Evolutionary conservation across 2,888 invertebrate species (phyloP), one percentile per base, ranked within the genome.

Genomic region (Galerucella calmariensis): DNA sequence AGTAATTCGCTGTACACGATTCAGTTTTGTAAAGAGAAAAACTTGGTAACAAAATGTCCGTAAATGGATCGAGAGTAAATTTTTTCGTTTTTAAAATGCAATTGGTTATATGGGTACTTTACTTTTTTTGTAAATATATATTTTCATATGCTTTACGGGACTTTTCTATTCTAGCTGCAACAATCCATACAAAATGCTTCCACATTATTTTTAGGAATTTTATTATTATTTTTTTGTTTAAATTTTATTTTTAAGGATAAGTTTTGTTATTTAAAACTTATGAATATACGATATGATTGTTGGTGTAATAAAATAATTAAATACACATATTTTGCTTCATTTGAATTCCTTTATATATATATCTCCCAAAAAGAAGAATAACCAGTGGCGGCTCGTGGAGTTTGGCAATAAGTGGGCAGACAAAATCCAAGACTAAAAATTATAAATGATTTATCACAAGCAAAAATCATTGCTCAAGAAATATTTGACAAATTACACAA

Each of bases 211-310:
- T 77, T 75, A 74, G 75, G 75, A 74, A 62, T 69, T 77, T 77
- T 80, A 80, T 81, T 80, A 80, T 81, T 82, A 80, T 85, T 85
- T 85, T 72, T 85, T 84, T 84, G 84, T 85, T 85, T 85, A 85
- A 85, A 84, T 86, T 85, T 86, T 87, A 85, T 86, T 83, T 85
- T 85, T 85, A 86, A 84, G 82, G 83, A 86, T 85, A 84, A 86
- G 86, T 87, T 87, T 87, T 87, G 87, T 87, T 87, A 87, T 87
- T 86, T 85, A 84, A 83, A 86, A 87, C 86, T 86, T 86, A 87
- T 86, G 85, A 86, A 86, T 86, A 86, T 87, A 87, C 87, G 85
- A 87, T 87, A 87, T 87, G 87, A 87, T 87, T 88, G 88, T 88
- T 88, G 88, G 88, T 88, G 88, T 88, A 88, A 88, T 88, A 87